These are phyloP conservation scores for Diplosoma virens DNA, from an alignment of 23 tunicate genomes.

Conservation along the genomic window DNA sequence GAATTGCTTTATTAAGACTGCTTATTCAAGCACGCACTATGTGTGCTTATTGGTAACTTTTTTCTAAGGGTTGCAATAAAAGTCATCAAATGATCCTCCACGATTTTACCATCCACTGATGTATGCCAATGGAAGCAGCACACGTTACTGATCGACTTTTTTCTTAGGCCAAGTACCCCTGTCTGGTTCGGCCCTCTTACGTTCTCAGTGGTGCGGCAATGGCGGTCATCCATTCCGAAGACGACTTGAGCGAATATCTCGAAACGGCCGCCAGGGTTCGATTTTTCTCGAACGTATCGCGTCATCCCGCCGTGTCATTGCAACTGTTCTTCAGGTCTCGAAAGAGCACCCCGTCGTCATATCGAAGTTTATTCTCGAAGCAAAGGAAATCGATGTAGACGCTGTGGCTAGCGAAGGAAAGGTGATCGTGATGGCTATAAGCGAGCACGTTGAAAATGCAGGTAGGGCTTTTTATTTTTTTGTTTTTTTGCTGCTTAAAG, in stretches of 20 bases:
- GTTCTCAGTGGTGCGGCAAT: conserved; percentile 83
- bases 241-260: conserved; percentile 59
- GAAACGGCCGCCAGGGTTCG: conserved; percentile 49
- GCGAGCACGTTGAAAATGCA: conserved; percentile 93
- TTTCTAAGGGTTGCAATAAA: too few species aligned
- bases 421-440: conserved; percentile 84
- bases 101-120: too few species aligned
- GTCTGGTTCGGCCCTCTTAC: conserved; percentile 84
- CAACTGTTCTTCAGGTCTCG: conserved; percentile 52
- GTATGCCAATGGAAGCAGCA: too few species aligned
- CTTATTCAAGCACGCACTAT: too few species aligned
- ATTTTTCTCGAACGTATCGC: background rate
- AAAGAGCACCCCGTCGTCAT: conserved; percentile 95
- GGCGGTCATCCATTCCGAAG: conserved; percentile 72
- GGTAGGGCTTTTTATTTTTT: too few species aligned
- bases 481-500: too few species aligned
- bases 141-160: too few species aligned
- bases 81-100: too few species aligned
- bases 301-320: background rate
- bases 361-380: conserved; percentile 91
- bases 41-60: too few species aligned
- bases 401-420: conserved; percentile 84
- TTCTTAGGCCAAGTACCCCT: conserved; percentile 65
- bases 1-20: too few species aligned
- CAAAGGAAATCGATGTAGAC: conserved; percentile 95